A percentile compares a stretch with the other conserved stretches of the same genome.
These are phyloP conservation scores for Pitangus sulphuratus DNA, from an alignment of 2,797 vertebrate species.

Conservation along the genomic window DNA sequence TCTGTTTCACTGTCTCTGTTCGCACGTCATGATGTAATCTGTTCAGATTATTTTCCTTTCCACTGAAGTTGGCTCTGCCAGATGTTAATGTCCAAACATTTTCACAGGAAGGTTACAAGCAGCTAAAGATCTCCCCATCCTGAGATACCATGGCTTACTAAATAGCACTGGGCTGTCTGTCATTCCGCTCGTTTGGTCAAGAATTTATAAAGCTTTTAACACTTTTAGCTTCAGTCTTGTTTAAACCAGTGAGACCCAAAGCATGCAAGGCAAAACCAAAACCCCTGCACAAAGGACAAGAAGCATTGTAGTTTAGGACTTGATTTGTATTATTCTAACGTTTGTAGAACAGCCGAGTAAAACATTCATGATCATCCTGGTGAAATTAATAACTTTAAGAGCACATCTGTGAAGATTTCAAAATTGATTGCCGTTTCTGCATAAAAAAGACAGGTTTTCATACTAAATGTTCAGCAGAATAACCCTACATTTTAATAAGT, in stretches of 20 bases:
- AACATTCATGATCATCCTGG: background rate
- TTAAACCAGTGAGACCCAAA: background rate
- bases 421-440: background rate
- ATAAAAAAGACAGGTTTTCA: constrained; percentile 48
- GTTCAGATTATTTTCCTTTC: background rate
- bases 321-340: background rate
- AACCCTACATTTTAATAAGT: constrained; percentile 17
- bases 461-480: background rate
- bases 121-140: background rate
- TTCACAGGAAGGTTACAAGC: background rate
- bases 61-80: constrained; percentile 1
- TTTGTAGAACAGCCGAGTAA: background rate
- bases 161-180: background rate
- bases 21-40: background rate
- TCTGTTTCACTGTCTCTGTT: background rate
- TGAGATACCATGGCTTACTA: background rate
- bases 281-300: background rate
- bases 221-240: background rate
- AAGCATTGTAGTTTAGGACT: background rate
- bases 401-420: constrained; percentile 22
- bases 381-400: constrained; percentile 36
- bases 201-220: background rate
- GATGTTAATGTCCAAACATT: background rate
- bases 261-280: background rate
- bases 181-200: background rate